Evolutionary conservation across 2,888 invertebrate genomes (phyloP).

Genomic region (Amiota mariae): DNA sequence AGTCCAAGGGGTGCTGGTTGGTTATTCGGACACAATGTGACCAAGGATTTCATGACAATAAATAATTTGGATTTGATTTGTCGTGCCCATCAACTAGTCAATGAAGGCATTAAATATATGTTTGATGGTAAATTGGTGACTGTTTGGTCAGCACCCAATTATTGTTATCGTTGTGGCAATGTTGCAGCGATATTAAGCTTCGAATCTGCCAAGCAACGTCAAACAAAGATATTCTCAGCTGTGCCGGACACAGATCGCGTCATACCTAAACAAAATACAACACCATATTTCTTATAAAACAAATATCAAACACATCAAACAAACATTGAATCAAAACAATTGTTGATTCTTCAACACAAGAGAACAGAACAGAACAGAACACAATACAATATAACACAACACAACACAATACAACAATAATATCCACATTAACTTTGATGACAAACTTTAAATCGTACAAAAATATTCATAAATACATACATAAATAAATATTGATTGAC

Average conservation of each 20-base stretch:
- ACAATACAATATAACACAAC: too few relatives aligned
- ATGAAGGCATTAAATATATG: constrained; percentile 99
- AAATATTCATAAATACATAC: background rate
- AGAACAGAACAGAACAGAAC: too few relatives aligned
- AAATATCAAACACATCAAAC: background rate
- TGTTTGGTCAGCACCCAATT: constrained; percentile 99
- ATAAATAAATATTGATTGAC: too few relatives aligned
- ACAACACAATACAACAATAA: background rate
- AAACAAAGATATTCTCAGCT: constrained; percentile 92
- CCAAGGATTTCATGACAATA: constrained; percentile 93
- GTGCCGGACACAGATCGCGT: constrained; percentile 96
- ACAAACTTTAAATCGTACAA: background rate
- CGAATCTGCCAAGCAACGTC: constrained; percentile 83
- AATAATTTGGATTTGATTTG: constrained; percentile 96
- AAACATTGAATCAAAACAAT: background rate
- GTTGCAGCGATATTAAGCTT: constrained; percentile 97
- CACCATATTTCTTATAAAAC: constrained; percentile 97
- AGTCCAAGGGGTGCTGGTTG: constrained; percentile 98
- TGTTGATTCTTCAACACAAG: background rate
- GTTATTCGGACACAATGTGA: constrained; percentile 95
- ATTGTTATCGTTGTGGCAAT: constrained; percentile 99
- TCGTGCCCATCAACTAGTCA: constrained; percentile 98
- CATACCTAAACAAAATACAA: constrained; percentile 92
- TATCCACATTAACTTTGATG: background rate
- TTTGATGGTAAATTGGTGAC: constrained; percentile 97